Percentiles rank a stretch among this genome's conserved stretches.
Evolutionary conservation across 2,888 invertebrate species (phyloP).

Genomic region (Himalopsyche tibetana): DNA sequence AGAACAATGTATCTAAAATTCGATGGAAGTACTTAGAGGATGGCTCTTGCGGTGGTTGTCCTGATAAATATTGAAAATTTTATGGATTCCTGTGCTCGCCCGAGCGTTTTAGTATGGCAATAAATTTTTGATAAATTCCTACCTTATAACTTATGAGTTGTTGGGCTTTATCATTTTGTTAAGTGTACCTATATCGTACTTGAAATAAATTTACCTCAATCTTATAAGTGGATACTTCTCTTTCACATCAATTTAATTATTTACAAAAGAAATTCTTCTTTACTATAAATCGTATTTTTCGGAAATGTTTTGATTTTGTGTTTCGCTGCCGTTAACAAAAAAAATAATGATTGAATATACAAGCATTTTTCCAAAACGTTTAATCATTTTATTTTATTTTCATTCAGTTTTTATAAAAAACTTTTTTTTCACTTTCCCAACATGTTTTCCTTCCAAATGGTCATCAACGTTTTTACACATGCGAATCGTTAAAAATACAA

Average conservation of each 20-base stretch:
- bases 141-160: slow-evolving; percentile 19
- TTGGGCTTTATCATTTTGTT: slow-evolving; percentile 1
- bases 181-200: background rate
- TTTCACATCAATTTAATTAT: background rate
- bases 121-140: slow-evolving; percentile 38
- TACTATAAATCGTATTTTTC: too few relatives aligned
- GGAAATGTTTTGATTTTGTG: too few relatives aligned
- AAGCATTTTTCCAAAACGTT: too few relatives aligned
- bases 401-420: too few relatives aligned
- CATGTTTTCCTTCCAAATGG: too few relatives aligned
- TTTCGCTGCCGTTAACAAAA: too few relatives aligned
- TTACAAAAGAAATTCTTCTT: background rate
- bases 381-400: too few relatives aligned
- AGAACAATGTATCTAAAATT: slow-evolving; percentile 30
- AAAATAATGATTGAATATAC: too few relatives aligned
- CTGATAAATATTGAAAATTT: slow-evolving; percentile 34
- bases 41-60: background rate
- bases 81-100: slow-evolving; percentile 31
- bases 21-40: background rate
- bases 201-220: background rate
- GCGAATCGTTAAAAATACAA: too few relatives aligned
- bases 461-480: too few relatives aligned
- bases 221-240: background rate
- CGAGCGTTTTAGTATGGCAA: slow-evolving; percentile 20
- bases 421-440: too few relatives aligned